Base-by-base conservation (phyloP, 2,113 vertebrate genomes). In the Seriola aureovittata region DNA sequence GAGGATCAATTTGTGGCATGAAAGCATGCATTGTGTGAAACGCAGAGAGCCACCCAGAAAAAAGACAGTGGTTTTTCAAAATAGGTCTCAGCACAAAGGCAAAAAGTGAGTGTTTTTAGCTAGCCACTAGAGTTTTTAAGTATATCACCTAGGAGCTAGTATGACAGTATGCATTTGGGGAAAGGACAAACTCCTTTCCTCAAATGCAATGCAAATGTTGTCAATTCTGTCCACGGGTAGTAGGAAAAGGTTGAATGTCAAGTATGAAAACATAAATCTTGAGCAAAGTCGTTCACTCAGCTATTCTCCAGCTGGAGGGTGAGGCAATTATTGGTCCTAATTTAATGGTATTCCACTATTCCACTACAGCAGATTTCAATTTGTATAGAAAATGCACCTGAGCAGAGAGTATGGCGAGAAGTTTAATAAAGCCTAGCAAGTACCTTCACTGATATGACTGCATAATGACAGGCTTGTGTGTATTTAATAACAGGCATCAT, bases 311-410 rank as follows among this genome's bases (percentile, higher is more conserved):
- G 16, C 55, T 65, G 32, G 44, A 68, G 25, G 59, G 14, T 17
- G 10, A 17, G 44, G 34, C 50, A 60, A 76, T 40, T 50, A 64
- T 76, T 77, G 38, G n/a, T 13, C 8, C 5, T 32, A 87, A 78
- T 80, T 70, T 11, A 72, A 82, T 59, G 19, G n/a, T 42, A 38
- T 88, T 68, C 14, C 46, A 57, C n/a, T 42, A 38, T 88, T 68
- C 14, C 46, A 57, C 36, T 54, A 71, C 46, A 58, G 72, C 50
- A 71, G 40, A 78, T 52, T 84, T 48, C 11, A 66, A 38, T 88
- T 86, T 63, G 63, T 81, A 67, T 23, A 48, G 55, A 78, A 73
- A 82, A 80, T 58, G 65, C 82, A 82, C 78, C 60, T 85, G 72
- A 78, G 62, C 60, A 29, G 29, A 70, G 21, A 73, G 29, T 60